These are phyloP conservation scores for Cottoperca gobio DNA, from an alignment of 2,797 vertebrate genomes.

Conservation along the genomic window DNA sequence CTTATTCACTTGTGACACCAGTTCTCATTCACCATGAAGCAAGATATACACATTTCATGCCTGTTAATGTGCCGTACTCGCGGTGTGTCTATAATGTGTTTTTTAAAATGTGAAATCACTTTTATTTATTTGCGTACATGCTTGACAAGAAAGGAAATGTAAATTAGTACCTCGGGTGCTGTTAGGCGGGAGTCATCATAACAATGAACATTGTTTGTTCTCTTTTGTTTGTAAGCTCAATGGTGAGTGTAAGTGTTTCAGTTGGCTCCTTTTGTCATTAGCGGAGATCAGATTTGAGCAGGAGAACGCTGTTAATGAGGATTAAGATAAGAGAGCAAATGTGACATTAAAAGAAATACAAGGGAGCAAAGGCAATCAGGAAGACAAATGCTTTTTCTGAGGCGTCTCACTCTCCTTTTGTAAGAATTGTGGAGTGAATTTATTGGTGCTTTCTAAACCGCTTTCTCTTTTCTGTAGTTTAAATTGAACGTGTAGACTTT, in stretches of 20 bases:
- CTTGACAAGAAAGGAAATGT: conserved; percentile 2
- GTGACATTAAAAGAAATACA: conserved; percentile 61
- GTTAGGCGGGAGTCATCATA: conserved; percentile 25
- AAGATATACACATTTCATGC: neutral
- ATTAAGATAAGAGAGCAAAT: conserved; percentile 70
- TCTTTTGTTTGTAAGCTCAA: conserved; percentile 23
- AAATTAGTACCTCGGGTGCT: neutral
- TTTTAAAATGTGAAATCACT: neutral
- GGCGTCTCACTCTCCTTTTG: conserved; percentile 52
- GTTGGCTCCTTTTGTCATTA: conserved; percentile 66
- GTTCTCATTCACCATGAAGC: conserved; percentile 15
- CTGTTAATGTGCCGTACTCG: neutral
- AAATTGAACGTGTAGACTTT: conserved; percentile 74
- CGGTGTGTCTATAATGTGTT: neutral
- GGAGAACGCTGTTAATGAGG: conserved; percentile 62
- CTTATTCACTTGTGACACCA: conserved; percentile 29
- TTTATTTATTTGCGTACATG: conserved; percentile 20
- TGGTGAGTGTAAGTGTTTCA: conserved; percentile 42
- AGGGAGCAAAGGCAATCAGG: conserved; percentile 31
- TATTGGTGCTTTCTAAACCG: conserved; percentile 74
- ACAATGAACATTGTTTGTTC: conserved; percentile 44
- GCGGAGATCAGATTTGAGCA: conserved; percentile 56
- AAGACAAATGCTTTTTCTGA: conserved; percentile 49
- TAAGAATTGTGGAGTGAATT: conserved; percentile 60
- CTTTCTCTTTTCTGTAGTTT: conserved; percentile 69